Base-by-base conservation (phyloP, 2,797 vertebrate genomes). In the Falco concolor region DNA sequence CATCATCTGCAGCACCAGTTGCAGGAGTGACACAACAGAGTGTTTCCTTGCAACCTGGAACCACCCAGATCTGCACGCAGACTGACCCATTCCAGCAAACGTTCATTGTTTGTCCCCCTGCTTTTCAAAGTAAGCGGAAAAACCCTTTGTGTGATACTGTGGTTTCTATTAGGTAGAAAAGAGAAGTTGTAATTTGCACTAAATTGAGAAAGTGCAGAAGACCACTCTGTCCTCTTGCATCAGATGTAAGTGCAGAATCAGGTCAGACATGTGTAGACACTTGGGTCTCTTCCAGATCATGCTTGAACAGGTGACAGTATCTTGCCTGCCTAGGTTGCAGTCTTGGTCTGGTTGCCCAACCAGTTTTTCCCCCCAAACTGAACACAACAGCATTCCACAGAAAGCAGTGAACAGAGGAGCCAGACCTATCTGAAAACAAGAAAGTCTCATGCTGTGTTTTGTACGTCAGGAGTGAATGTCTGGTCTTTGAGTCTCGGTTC, bases 71-170 rank as follows among this genome's bases (percentile, higher is more conserved):
- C 95, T 99, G 99, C 84, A 96, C 98, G 14, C 99, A 99, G 97
- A 98, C 99, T 1, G 99, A 99, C 75, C 99, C 99, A 56, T 99
- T 99, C 98, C 99, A 99, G 94, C 99, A 99, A 89, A 99, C 99
- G 0, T 99, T 99, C 97, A 99, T 99, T 52, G 99, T 99, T 20
- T 99, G 99, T 92, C 99, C 99, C 49, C 99, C 99, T 59, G 98
- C 99, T 96, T 99, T 99, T 96, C 99, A 99, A 97, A 99, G 99
- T 99, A 97, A 98, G 98, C 67, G 2, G 5, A 72, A 72, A 72
- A 27, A 6, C n/a, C 49, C 64, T 49, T 23, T 12, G 49, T 60
- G 17, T 23, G 36, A 19, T 22, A 3, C 59, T 28, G 47, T 52
- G 53, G 3, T 76, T 92, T 74, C 67, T 8, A 0, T 32, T 14